Percentiles rank a stretch among this genome's conserved stretches.
These are phyloP conservation scores for Pteromalus puparum DNA, from an alignment of 1,140 invertebrate species.

Conservation along the genomic window DNA sequence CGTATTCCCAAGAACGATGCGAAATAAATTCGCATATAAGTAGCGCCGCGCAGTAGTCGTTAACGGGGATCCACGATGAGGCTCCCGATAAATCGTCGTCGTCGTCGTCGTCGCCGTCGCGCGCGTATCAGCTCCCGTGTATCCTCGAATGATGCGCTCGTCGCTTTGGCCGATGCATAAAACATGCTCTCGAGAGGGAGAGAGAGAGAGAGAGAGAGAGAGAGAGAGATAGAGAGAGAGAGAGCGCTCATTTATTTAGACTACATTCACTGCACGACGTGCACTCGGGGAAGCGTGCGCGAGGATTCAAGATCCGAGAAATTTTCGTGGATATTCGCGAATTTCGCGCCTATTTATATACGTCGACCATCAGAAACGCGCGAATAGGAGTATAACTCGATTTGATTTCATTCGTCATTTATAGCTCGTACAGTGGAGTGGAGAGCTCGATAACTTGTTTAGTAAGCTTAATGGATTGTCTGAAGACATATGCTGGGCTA, in stretches of 20 bases:
- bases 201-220: not conserved
- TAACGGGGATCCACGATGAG: slow-evolving; percentile 23
- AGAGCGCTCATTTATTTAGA: slow-evolving; percentile 25
- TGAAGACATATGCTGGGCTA: no score
- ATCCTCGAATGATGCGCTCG: slow-evolving; percentile 24
- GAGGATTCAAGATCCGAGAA: not conserved
- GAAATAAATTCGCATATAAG: slow-evolving; percentile 41
- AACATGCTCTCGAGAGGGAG: slow-evolving; percentile 4
- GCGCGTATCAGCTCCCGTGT: not conserved
- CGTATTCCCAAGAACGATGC: not conserved
- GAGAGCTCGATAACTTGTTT: not conserved
- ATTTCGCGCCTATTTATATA: not conserved
- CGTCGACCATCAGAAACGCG: no score
- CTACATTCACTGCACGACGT: not conserved
- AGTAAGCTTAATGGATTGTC: no score
- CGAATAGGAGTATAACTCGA: not conserved
- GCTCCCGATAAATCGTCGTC: slow-evolving; percentile 29
- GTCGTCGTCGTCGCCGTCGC: not conserved
- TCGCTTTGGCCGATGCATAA: slow-evolving; percentile 22
- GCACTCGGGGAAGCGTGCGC: not conserved
- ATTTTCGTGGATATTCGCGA: not conserved
- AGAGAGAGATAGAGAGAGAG: not conserved
- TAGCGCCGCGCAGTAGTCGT: slow-evolving; percentile 14
- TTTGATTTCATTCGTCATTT: not conserved
- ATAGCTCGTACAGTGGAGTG: not conserved